phyloP scores from a whole-genome alignment of 2,113 vertebrate genomes.

The Apus apus region DNA sequence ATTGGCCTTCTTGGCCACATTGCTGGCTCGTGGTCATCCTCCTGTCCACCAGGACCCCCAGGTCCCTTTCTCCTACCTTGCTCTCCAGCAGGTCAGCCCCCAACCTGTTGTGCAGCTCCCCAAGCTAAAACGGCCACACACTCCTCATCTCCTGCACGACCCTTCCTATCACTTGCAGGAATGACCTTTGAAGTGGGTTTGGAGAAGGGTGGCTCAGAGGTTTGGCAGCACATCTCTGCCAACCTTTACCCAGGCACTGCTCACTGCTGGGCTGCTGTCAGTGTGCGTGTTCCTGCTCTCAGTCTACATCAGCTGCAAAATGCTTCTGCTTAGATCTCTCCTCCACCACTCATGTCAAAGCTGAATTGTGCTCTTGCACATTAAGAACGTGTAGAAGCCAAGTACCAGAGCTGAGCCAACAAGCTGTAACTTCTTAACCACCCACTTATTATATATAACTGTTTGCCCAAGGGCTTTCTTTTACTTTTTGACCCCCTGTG shows the following conservation, averaged over 20 bases:
- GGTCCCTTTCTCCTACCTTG: too few relatives aligned
- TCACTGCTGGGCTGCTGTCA: not conserved
- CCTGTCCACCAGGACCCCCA: too few relatives aligned
- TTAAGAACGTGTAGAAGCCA: not conserved
- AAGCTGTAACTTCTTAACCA: not conserved
- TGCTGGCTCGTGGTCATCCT: too few relatives aligned
- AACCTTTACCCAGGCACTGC: not conserved
- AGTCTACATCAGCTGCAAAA: accelerated
- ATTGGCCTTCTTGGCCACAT: too few relatives aligned
- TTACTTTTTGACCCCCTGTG: not conserved
- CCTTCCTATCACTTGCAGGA: not conserved
- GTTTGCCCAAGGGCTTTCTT: not conserved
- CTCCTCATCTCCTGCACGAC: not conserved
- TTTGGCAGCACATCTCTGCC: not conserved
- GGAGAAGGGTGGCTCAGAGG: not conserved
- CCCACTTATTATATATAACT: not conserved
- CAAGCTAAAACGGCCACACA: not conserved
- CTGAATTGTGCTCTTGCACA: not conserved
- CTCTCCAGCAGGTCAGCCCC: too few relatives aligned
- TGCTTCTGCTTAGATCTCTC: accelerated
- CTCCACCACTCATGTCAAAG: accelerated
- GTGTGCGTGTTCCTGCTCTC: not conserved
- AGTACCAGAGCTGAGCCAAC: not conserved
- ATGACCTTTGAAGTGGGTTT: not conserved
- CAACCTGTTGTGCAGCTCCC: not conserved